A percentile compares a stretch with the other conserved stretches of the same genome.
Conservation (phyloP, 2,113 vertebrate genomes). For the Zingel zingel region DNA sequence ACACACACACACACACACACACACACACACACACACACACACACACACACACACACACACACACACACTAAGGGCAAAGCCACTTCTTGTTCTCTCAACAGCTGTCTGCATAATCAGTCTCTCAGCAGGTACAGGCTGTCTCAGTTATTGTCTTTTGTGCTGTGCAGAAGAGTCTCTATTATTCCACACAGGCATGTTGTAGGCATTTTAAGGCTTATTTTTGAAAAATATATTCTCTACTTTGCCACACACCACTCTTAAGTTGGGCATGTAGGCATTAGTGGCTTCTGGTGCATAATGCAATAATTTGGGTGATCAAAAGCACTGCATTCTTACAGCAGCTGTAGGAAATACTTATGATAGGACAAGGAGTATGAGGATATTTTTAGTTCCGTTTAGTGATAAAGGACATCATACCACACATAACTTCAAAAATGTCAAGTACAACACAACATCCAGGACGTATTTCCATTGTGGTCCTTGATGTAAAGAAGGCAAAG, state of each 20-base stretch:
- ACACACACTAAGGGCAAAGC: not conserved
- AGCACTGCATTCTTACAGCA: not conserved
- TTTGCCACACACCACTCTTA: not conserved
- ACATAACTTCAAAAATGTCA: not conserved
- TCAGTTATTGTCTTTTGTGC: slow-evolving; percentile 9
- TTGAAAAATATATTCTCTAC: not conserved
- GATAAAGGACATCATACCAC: not conserved
- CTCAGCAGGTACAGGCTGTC: slow-evolving; percentile 19
- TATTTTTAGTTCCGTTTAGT: not conserved
- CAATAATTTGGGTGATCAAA: not conserved
- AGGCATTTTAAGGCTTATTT: not conserved
- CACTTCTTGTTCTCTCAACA: slow-evolving; percentile 11
- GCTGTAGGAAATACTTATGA: not conserved
- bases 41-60: not conserved
- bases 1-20: not conserved
- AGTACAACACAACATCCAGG: not conserved
- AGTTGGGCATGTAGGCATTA: not conserved
- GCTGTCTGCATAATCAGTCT: slow-evolving; percentile 43
- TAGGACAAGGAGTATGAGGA: not conserved
- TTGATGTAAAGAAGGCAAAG: not conserved
- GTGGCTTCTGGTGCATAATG: not conserved
- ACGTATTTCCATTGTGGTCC: not conserved
- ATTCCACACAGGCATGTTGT: not conserved
- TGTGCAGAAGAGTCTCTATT: not conserved
- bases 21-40: not conserved